These are phyloP conservation scores for Nebria brevicollis DNA, from an alignment of 2,888 invertebrate genomes.

Conservation along the genomic window DNA sequence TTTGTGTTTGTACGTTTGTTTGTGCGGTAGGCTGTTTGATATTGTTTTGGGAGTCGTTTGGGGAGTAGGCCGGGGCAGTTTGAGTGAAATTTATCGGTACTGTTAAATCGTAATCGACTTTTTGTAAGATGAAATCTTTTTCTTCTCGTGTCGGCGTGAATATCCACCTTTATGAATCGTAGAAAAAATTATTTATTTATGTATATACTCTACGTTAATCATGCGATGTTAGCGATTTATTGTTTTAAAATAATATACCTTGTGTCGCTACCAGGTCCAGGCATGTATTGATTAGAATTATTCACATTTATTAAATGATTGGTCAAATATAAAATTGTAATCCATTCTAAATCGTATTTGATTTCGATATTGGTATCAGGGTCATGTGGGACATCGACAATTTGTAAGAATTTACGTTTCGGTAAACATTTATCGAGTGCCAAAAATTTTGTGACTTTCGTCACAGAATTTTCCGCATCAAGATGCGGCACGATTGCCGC, in stretches of 20 bases:
- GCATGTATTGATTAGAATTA: constrained; percentile 78
- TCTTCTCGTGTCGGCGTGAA: constrained; percentile 82
- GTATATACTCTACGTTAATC: not conserved
- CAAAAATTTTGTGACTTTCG: constrained; percentile 80
- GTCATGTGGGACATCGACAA: constrained; percentile 72
- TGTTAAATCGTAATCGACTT: constrained; percentile 73
- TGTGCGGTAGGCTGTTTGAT: constrained; percentile 65
- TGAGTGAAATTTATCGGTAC: constrained; percentile 83
- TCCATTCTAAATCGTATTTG: constrained; percentile 93
- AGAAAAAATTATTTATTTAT: constrained; percentile 24
- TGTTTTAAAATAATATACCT: constrained; percentile 63
- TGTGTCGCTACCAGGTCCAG: constrained; percentile 77
- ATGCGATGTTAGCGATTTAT: not conserved
- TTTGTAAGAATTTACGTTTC: constrained; percentile 86
- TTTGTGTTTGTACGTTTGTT: constrained; percentile 75
- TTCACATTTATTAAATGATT: constrained; percentile 87
- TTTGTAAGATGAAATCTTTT: constrained; percentile 69
- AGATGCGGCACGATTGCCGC: constrained; percentile 85
- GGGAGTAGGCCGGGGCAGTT: constrained; percentile 75
- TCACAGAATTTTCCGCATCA: constrained; percentile 61
- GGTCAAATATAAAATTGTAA: constrained; percentile 86
- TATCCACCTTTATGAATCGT: constrained; percentile 68
- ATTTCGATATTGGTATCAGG: constrained; percentile 67
- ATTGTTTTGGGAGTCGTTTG: constrained; percentile 53
- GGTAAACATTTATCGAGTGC: constrained; percentile 98